Evolutionary conservation across 2,797 vertebrate species (phyloP).

Genomic region (Helostoma temminkii): DNA sequence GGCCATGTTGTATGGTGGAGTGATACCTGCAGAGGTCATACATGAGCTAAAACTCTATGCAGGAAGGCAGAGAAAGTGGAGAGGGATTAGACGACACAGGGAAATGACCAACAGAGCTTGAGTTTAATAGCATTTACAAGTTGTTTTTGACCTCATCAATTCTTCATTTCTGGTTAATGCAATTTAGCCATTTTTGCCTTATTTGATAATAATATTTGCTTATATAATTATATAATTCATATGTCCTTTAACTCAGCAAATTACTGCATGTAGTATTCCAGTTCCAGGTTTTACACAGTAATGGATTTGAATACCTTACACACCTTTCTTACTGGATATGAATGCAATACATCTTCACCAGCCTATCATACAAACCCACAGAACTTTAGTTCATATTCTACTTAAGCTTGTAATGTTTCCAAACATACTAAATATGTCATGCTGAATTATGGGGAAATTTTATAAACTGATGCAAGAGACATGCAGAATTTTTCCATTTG

Average conservation of each 20-base stretch:
- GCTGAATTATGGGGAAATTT: constrained; percentile 27
- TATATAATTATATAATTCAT: background rate
- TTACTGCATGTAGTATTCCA: no score
- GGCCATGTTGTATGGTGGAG: constrained; percentile 22
- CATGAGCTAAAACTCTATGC: constrained; percentile 69
- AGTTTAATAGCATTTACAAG: background rate
- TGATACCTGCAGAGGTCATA: constrained; percentile 79
- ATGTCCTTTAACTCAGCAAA: no score
- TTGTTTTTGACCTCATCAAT: background rate
- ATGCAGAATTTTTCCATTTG: constrained; percentile 26
- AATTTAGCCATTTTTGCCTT: background rate
- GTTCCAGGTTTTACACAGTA: no score
- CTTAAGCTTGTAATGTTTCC: constrained; percentile 29
- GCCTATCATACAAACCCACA: constrained; percentile 29
- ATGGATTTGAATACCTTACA: background rate
- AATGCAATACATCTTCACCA: constrained; percentile 21
- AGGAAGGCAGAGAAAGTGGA: constrained; percentile 49
- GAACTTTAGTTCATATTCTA: constrained; percentile 29
- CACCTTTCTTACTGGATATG: background rate
- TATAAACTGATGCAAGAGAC: constrained; percentile 18
- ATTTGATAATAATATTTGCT: constrained; percentile 8
- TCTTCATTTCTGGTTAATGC: background rate
- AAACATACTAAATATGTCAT: constrained; percentile 38
- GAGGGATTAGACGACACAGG: constrained; percentile 34
- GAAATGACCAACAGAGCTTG: background rate